Evolutionary conservation across 2,888 invertebrate species (phyloP).

Genomic region (Orthosia incerta): DNA sequence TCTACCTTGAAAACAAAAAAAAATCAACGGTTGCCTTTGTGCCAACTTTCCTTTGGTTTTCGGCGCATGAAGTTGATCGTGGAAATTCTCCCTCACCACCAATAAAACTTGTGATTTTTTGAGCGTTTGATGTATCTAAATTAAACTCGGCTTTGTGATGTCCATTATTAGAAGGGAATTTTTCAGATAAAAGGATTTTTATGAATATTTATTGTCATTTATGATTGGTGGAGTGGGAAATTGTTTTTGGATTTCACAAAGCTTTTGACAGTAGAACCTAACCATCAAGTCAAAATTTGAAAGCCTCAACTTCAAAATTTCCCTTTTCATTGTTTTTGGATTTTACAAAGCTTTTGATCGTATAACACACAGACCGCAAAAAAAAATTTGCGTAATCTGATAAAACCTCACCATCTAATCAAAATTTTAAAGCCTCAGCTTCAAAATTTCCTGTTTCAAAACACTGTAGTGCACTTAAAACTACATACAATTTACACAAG

Average conservation of each 20-base stretch:
- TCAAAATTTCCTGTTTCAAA: slow-evolving; percentile 21
- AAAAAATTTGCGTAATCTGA: not conserved
- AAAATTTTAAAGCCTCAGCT: slow-evolving; percentile 6
- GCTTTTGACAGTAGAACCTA: slow-evolving; percentile 14
- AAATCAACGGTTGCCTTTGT: slow-evolving; percentile 84
- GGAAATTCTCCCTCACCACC: slow-evolving; percentile 80
- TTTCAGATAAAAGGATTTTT: slow-evolving; percentile 67
- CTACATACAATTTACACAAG: slow-evolving; percentile 47
- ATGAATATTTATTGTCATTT: slow-evolving; percentile 64
- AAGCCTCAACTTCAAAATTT: too few species aligned
- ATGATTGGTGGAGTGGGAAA: slow-evolving; percentile 26
- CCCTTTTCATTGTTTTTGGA: slow-evolving; percentile 23
- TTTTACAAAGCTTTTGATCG: slow-evolving; percentile 16
- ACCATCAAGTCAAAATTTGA: too few species aligned
- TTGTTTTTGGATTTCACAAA: slow-evolving; percentile 10
- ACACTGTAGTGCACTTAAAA: slow-evolving; percentile 33
- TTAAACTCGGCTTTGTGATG: slow-evolving; percentile 73
- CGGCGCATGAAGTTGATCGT: slow-evolving; percentile 86
- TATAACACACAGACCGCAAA: not conserved
- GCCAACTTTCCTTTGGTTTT: slow-evolving; percentile 86
- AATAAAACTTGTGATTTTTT: slow-evolving; percentile 84
- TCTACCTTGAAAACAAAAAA: slow-evolving; percentile 83
- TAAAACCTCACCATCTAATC: not conserved
- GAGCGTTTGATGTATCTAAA: slow-evolving; percentile 83
- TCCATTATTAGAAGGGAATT: slow-evolving; percentile 74